phyloP scores from a whole-genome alignment of 1,140 invertebrate species.

The Drosophila auraria region DNA sequence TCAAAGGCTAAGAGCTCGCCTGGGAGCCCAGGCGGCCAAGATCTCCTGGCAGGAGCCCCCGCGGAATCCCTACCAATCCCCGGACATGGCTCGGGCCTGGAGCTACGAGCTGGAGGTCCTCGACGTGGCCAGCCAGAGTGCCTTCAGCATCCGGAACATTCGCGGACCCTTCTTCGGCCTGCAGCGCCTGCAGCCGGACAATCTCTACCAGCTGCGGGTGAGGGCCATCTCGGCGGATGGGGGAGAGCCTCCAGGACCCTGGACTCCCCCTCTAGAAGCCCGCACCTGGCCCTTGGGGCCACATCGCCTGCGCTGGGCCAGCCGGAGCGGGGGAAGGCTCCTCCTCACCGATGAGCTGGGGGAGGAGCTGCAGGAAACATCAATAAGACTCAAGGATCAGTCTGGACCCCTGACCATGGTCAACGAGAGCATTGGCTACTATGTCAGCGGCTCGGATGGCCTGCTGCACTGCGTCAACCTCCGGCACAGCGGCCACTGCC shows the following conservation, averaged over 20 bases:
- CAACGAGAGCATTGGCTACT: conserved; percentile 65
- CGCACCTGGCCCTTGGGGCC: conserved; percentile 87
- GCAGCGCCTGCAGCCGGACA: conserved; percentile 89
- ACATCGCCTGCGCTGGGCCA: conserved; percentile 88
- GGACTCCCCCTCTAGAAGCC: conserved; percentile 91
- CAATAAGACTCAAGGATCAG: background rate
- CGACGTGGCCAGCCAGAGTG: conserved; percentile 86
- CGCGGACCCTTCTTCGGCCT: conserved; percentile 88
- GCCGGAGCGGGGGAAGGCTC: conserved; percentile 88
- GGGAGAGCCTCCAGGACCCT: conserved; percentile 91
- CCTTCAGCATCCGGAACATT: conserved; percentile 86
- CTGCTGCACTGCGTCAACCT: conserved; percentile 64
- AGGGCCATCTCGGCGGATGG: conserved; percentile 86
- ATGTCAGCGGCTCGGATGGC: conserved; percentile 32
- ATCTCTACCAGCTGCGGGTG: conserved; percentile 91
- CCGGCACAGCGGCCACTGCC: conserved; percentile 24
- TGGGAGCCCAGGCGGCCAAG: conserved; percentile 90
- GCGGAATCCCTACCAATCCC: conserved; percentile 91
- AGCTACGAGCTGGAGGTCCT: conserved; percentile 92
- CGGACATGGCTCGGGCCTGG: conserved; percentile 94
- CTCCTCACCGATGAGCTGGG: conserved; percentile 90
- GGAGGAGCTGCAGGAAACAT: conserved; percentile 8
- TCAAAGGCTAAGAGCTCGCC: conserved; percentile 90
- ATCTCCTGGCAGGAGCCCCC: conserved; percentile 92
- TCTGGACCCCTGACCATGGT: conserved; percentile 51